phyloP scores from a whole-genome alignment of 2,888 invertebrate species.

The Apocheima hispidaria region DNA sequence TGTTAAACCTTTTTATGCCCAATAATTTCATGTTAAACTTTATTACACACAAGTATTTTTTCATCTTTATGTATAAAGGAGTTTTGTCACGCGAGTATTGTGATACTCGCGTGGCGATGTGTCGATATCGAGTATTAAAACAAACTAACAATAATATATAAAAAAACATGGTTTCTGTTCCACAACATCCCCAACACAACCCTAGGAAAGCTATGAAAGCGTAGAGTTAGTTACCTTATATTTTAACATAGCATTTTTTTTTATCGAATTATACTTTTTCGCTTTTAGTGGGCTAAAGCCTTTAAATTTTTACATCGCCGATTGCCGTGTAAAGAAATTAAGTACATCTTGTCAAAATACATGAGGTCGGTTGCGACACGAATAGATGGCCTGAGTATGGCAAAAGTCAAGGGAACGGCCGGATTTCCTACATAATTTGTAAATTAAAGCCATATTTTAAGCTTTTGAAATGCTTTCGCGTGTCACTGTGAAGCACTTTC shows the following conservation, averaged over 20 bases:
- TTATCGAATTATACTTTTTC: not conserved
- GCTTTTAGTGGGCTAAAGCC: not conserved
- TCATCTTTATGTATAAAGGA: too few species aligned
- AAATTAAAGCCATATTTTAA: constrained; percentile 11
- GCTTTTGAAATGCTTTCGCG: constrained; percentile 19
- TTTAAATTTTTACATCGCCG: constrained; percentile 7
- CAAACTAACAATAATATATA: too few species aligned
- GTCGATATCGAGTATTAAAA: too few species aligned
- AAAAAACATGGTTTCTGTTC: too few species aligned
- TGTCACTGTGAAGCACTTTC: constrained; percentile 7
- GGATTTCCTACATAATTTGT: constrained; percentile 34
- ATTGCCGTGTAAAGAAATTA: constrained; percentile 35
- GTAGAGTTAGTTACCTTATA: not conserved
- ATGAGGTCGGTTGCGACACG: constrained; percentile 44
- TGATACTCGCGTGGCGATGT: too few species aligned
- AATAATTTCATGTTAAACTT: too few species aligned
- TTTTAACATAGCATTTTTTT: not conserved
- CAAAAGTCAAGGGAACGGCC: constrained; percentile 43
- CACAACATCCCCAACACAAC: too few species aligned
- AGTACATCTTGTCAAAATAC: constrained; percentile 51
- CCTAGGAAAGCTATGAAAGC: too few species aligned
- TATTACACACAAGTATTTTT: too few species aligned
- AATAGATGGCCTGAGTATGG: constrained; percentile 38
- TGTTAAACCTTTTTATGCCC: too few species aligned
- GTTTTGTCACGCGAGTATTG: too few species aligned